phyloP scores from a whole-genome alignment of 2,113 vertebrate species.

The Bubalus kerabau region DNA sequence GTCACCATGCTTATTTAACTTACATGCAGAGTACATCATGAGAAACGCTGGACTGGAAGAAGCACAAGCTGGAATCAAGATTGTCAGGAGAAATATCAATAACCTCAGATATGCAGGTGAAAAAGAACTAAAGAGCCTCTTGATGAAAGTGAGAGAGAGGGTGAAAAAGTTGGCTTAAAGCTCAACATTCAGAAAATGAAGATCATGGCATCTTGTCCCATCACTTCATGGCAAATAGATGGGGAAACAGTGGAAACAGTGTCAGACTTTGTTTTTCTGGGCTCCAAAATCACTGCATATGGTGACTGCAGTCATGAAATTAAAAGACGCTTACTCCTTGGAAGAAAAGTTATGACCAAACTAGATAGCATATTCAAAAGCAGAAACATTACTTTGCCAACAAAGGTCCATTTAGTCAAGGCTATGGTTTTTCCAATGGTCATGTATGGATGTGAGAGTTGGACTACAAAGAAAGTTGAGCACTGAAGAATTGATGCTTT shows the following conservation, averaged over 20 bases:
- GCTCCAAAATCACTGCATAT: background rate
- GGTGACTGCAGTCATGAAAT: background rate
- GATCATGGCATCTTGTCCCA: background rate
- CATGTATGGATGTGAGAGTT: background rate
- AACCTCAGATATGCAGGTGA: background rate
- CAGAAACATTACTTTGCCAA: background rate
- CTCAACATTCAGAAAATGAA: too few species aligned
- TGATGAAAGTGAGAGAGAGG: background rate
- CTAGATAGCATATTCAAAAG: background rate
- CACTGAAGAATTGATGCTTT: rapidly evolving
- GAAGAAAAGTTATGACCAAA: background rate
- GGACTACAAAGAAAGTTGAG: background rate
- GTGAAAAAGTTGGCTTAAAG: background rate
- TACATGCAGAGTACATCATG: background rate
- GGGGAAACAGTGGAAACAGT: background rate
- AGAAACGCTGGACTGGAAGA: background rate
- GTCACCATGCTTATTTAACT: background rate
- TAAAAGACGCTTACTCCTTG: background rate
- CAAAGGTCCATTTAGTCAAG: background rate
- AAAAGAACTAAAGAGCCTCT: background rate
- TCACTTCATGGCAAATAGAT: background rate
- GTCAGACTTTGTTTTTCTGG: background rate
- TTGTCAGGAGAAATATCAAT: background rate
- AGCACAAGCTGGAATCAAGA: background rate
- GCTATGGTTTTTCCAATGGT: background rate